Percentiles rank a stretch among this genome's conserved stretches.
Evolutionary conservation across 2,888 invertebrate species (phyloP).

Genomic region (Tetranychus truncatus): DNA sequence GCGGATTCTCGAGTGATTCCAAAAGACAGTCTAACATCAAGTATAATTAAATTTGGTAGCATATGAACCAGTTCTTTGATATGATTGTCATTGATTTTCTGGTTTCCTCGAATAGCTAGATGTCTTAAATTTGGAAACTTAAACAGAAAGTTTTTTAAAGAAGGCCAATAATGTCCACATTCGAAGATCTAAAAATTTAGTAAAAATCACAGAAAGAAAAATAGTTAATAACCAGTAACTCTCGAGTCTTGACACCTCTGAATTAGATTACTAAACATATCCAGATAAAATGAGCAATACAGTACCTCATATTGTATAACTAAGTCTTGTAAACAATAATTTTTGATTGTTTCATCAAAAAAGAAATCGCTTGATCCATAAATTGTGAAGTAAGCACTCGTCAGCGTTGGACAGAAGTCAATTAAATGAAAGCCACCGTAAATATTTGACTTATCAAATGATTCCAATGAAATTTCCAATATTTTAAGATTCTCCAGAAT

Average conservation of each 20-base stretch:
- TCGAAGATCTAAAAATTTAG: background rate
- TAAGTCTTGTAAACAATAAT: background rate
- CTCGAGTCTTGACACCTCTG: too few species aligned
- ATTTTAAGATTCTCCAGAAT: background rate
- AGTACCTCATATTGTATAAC: background rate
- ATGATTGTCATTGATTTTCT: background rate
- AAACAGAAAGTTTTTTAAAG: background rate
- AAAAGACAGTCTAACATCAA: background rate
- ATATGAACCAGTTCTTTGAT: background rate
- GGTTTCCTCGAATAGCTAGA: background rate
- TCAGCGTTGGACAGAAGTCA: background rate
- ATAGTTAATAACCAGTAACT: background rate
- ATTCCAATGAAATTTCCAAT: background rate
- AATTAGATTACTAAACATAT: too few species aligned
- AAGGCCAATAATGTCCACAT: background rate
- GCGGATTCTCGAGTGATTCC: background rate
- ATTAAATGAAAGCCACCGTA: background rate
- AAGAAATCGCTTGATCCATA: background rate
- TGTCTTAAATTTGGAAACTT: background rate
- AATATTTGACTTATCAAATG: background rate
- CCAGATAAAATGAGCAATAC: background rate
- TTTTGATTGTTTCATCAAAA: background rate
- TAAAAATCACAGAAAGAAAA: background rate
- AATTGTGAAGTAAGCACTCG: background rate
- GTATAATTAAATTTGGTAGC: background rate